phyloP scores from a whole-genome alignment of 2,113 vertebrate genomes.

The Melanerpes aurifrons region DNA sequence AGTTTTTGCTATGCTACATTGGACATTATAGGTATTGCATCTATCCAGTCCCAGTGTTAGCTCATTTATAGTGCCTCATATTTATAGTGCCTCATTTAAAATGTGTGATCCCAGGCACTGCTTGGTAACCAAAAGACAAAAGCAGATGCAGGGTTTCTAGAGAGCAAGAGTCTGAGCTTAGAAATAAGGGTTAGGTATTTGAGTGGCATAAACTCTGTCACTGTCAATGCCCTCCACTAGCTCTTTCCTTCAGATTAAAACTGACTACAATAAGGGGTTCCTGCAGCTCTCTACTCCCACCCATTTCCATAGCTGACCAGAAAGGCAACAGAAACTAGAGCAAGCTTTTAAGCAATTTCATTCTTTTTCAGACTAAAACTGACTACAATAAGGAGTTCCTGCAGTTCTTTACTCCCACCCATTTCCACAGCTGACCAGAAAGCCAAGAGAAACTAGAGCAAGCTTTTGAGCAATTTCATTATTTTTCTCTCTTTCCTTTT shows the following conservation, averaged over 20 bases:
- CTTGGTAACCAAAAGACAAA: not conserved
- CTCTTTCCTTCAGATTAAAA: not conserved
- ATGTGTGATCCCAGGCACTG: not conserved
- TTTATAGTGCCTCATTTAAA: not conserved
- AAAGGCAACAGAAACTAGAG: not conserved
- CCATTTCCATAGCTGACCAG: not conserved
- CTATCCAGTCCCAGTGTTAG: not conserved
- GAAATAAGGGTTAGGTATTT: not conserved
- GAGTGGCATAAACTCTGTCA: not conserved
- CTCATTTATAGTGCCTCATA: not conserved
- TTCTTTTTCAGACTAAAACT: not conserved
- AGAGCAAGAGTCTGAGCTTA: not conserved
- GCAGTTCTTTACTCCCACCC: not conserved
- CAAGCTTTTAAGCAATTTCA: not conserved
- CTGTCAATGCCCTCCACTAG: not conserved
- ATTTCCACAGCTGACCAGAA: not conserved
- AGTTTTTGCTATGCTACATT: not conserved
- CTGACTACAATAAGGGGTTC: not conserved
- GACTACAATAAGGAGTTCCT: not conserved
- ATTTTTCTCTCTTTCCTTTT: not conserved
- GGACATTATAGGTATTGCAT: accelerated
- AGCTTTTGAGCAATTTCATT: not conserved
- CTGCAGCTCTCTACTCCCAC: not conserved
- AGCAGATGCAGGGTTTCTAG: not conserved
- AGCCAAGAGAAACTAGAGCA: not conserved